Conservation (phyloP, 2,888 invertebrate species). For the Corbicula japonica region DNA sequence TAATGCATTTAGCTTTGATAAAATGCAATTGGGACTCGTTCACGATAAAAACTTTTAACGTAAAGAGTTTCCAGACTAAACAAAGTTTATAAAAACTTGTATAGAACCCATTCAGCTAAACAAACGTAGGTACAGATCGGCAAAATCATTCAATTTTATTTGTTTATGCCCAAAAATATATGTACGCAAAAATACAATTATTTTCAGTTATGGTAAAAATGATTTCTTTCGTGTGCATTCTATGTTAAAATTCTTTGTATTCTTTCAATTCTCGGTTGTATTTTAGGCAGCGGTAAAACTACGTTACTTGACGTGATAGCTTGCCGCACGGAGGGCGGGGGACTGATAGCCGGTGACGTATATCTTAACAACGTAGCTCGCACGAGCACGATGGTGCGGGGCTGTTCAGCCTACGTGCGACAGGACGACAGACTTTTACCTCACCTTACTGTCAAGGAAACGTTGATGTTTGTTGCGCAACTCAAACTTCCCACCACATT, state of each 20-base stretch:
- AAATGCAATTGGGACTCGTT: too few relatives aligned
- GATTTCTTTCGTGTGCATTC: too few relatives aligned
- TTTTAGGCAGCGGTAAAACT: conserved; percentile 95
- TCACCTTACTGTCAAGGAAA: conserved; percentile 94
- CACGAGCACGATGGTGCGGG: conserved; percentile 86
- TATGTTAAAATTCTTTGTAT: background rate
- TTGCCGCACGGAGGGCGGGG: conserved; percentile 89
- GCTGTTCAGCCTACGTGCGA: conserved; percentile 94
- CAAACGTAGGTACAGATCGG: too few relatives aligned
- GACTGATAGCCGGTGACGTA: conserved; percentile 95
- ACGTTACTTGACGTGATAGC: conserved; percentile 96
- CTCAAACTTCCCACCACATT: conserved; percentile 87
- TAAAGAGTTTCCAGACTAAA: too few relatives aligned
- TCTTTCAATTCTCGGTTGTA: background rate
- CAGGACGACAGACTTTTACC: conserved; percentile 94
- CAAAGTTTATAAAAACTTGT: too few relatives aligned
- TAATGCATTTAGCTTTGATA: too few relatives aligned
- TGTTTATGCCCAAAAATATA: too few relatives aligned
- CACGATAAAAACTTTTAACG: too few relatives aligned
- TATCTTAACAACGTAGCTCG: conserved; percentile 94
- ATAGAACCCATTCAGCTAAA: too few relatives aligned
- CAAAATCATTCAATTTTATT: too few relatives aligned
- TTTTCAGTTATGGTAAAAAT: too few relatives aligned
- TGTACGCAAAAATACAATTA: background rate
- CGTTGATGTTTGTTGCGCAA: conserved; percentile 85